These are phyloP conservation scores for Cosmia trapezina DNA, from an alignment of 2,888 invertebrate species.

Conservation along the genomic window DNA sequence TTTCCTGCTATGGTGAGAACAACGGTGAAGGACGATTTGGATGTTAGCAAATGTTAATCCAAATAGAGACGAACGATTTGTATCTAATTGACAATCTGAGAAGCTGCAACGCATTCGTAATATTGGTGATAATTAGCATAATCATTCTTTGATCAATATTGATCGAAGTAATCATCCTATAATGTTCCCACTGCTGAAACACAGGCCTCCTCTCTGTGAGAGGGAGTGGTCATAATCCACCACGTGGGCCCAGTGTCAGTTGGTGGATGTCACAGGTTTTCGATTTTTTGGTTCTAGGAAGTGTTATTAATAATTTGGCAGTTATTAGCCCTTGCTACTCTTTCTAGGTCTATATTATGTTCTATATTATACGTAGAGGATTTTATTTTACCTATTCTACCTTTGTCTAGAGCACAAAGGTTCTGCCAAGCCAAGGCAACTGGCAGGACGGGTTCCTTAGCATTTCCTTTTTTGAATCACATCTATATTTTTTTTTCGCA, in stretches of 20 bases:
- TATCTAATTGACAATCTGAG: slow-evolving; percentile 34
- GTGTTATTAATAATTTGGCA: not conserved
- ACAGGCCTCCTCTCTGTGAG: not conserved
- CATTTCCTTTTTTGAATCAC: slow-evolving; percentile 25
- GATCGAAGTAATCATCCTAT: too few species aligned
- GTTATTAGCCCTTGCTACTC: not conserved
- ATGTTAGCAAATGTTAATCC: slow-evolving; percentile 23
- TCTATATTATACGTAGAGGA: not conserved
- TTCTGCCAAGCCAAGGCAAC: not conserved
- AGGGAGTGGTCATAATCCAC: not conserved
- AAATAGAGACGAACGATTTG: slow-evolving; percentile 23
- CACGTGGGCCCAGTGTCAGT: not conserved
- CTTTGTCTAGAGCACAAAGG: not conserved
- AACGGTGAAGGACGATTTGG: slow-evolving; percentile 22
- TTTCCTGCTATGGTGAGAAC: slow-evolving; percentile 21
- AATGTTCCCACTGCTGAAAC: not conserved
- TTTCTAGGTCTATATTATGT: not conserved
- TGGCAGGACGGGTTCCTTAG: slow-evolving; percentile 10
- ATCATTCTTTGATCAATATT: too few species aligned
- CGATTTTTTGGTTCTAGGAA: not conserved
- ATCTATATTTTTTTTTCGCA: slow-evolving; percentile 14
- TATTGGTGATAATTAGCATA: not conserved
- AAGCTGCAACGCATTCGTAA: slow-evolving; percentile 13
- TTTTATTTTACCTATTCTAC: not conserved
- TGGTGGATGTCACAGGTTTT: not conserved